Conservation (phyloP, 1,140 invertebrate species). For the Drosophila athabasca region DNA sequence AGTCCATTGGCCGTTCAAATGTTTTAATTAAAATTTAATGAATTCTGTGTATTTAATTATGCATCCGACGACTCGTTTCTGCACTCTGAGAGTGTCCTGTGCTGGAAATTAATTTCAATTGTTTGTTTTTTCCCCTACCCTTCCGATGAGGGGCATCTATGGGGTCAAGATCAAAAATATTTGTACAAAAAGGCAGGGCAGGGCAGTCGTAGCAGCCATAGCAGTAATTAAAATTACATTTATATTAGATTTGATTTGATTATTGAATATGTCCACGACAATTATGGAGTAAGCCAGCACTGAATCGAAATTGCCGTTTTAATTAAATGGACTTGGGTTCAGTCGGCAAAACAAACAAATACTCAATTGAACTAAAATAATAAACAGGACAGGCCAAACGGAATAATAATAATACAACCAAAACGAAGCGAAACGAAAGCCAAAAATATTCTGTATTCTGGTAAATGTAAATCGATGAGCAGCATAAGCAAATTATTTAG, state of each 20-base stretch:
- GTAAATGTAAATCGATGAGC: slow-evolving; percentile 29
- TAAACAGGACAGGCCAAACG: slow-evolving; percentile 34
- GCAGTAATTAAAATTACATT: slow-evolving; percentile 71
- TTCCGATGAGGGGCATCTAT: slow-evolving; percentile 40
- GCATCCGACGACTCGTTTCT: slow-evolving; percentile 30
- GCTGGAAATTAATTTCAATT: slow-evolving; percentile 78
- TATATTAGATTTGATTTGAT: slow-evolving; percentile 61
- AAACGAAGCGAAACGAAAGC: slow-evolving; percentile 17
- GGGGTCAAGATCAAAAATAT: slow-evolving; percentile 26
- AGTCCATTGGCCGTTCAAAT: slow-evolving; percentile 79
- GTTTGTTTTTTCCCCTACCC: slow-evolving; percentile 42
- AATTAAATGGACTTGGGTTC: slow-evolving; percentile 57
- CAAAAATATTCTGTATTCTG: slow-evolving; percentile 18
- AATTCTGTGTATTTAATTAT: slow-evolving; percentile 79
- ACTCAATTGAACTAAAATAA: slow-evolving; percentile 52
- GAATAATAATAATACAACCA: slow-evolving; percentile 14
- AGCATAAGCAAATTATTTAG: slow-evolving; percentile 44
- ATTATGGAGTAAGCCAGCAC: slow-evolving; percentile 30
- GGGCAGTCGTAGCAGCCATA: slow-evolving; percentile 16
- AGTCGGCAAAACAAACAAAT: slow-evolving; percentile 17
- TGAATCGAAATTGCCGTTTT: slow-evolving; percentile 40
- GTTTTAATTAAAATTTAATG: slow-evolving; percentile 82
- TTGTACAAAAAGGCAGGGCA: slow-evolving; percentile 14
- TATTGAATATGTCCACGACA: slow-evolving; percentile 36
- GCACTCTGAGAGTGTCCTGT: slow-evolving; percentile 11